Percentiles rank a stretch among this genome's conserved stretches.
Evolutionary conservation across 64 coral and sea anemone genomes (phyloP).

Genomic region (Porites australiensis): DNA sequence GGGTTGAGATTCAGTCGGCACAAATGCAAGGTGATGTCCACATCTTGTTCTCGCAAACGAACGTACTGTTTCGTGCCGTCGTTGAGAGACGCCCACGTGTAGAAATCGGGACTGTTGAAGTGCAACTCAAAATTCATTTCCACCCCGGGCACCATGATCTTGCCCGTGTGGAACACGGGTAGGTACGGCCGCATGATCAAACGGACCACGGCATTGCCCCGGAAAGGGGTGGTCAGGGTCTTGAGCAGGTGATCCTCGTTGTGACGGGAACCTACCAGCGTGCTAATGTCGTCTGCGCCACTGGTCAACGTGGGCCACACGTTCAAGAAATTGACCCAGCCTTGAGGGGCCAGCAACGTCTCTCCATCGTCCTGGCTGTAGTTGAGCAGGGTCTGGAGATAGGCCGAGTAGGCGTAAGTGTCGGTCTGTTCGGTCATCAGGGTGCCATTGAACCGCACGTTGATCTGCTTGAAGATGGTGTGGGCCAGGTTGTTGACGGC

Average conservation of each 20-base stretch:
- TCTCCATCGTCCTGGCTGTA: neutral
- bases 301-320: neutral
- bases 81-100: neutral
- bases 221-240: neutral
- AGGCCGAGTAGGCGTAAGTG: slow-evolving; percentile 20
- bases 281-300: neutral
- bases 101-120: neutral
- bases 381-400: neutral
- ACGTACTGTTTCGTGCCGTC: neutral
- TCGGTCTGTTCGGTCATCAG: neutral
- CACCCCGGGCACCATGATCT: neutral
- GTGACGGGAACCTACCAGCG: no score
- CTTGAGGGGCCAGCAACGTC: neutral
- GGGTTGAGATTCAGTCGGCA: slow-evolving; percentile 23
- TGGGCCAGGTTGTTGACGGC: neutral
- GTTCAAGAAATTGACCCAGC: slow-evolving; percentile 2
- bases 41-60: neutral
- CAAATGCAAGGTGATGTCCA: slow-evolving; percentile 8
- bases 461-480: neutral
- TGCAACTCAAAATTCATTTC: neutral
- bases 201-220: neutral
- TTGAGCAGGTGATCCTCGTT: neutral
- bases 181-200: neutral
- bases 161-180: neutral
- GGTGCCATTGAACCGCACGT: neutral